These are phyloP conservation scores for Dioctria linearis DNA, from an alignment of 2,888 invertebrate species.

Conservation along the genomic window DNA sequence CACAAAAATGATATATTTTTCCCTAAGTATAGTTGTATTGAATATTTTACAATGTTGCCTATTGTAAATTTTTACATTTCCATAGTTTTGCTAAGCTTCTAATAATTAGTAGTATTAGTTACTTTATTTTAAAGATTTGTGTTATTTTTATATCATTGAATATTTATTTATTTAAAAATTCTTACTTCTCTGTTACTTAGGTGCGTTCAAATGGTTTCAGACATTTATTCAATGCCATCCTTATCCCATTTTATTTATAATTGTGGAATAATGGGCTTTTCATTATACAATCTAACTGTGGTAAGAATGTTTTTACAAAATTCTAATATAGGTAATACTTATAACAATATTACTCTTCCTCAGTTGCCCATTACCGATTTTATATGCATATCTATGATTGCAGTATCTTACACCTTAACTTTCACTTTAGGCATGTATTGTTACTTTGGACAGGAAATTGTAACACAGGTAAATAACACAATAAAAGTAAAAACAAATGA, in stretches of 20 bases:
- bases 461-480: background rate
- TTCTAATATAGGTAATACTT: background rate
- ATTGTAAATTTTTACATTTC: too few relatives aligned
- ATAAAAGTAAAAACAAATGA: background rate
- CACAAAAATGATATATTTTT: too few relatives aligned
- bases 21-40: too few relatives aligned
- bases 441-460: slow-evolving; percentile 15
- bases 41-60: too few relatives aligned
- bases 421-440: slow-evolving; percentile 16
- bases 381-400: slow-evolving; percentile 5
- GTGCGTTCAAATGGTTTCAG: background rate
- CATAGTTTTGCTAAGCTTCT: too few relatives aligned
- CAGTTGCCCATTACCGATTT: background rate
- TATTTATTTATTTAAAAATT: too few relatives aligned
- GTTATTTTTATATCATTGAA: too few relatives aligned
- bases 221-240: slow-evolving; percentile 1
- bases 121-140: too few relatives aligned
- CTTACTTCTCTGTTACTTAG: background rate
- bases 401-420: background rate
- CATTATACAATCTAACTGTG: background rate
- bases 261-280: slow-evolving; percentile 6
- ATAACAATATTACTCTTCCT: background rate
- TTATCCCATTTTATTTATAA: slow-evolving; percentile 6
- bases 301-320: background rate
- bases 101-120: too few relatives aligned